phyloP scores from a whole-genome alignment of 2,113 vertebrate species.

The Hemibagrus wyckioides region DNA sequence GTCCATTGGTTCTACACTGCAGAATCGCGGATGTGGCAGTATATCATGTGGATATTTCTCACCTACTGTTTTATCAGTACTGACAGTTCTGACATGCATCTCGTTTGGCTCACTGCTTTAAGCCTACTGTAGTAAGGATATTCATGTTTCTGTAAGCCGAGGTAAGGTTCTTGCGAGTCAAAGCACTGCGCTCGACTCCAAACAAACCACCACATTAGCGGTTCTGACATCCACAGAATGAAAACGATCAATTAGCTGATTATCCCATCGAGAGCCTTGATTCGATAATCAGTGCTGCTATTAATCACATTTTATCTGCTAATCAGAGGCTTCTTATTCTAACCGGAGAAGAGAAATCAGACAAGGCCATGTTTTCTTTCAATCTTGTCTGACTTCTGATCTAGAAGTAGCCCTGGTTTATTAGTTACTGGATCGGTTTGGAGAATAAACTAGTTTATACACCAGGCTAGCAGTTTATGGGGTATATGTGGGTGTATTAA shows the following conservation, averaged over 20 bases:
- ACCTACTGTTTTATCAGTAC: too few relatives aligned
- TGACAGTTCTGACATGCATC: too few relatives aligned
- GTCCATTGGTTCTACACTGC: too few relatives aligned
- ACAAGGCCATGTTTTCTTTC: conserved; percentile 54
- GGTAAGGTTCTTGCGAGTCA: conserved; percentile 34
- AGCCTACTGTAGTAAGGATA: too few relatives aligned
- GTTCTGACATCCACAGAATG: conserved; percentile 41
- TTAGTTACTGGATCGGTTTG: background rate
- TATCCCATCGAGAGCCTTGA: conserved; percentile 61
- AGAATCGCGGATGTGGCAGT: too few relatives aligned
- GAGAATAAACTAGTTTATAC: background rate
- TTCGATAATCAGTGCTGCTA: conserved; percentile 70
- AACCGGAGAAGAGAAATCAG: conserved; percentile 43
- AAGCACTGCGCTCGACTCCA: conserved; percentile 36
- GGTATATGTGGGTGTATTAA: too few relatives aligned
- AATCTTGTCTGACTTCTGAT: conserved; percentile 47
- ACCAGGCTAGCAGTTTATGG: background rate
- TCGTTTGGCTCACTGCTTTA: too few relatives aligned
- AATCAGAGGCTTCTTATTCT: conserved; percentile 65
- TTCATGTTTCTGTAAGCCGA: background rate
- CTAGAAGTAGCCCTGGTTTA: background rate
- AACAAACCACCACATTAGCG: conserved; percentile 34
- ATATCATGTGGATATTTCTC: too few relatives aligned
- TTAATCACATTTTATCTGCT: conserved; percentile 72
- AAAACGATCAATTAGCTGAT: conserved; percentile 74